Evolutionary conservation across 1,140 invertebrate species (phyloP).

Genomic region (Drosophila prosaltans): DNA sequence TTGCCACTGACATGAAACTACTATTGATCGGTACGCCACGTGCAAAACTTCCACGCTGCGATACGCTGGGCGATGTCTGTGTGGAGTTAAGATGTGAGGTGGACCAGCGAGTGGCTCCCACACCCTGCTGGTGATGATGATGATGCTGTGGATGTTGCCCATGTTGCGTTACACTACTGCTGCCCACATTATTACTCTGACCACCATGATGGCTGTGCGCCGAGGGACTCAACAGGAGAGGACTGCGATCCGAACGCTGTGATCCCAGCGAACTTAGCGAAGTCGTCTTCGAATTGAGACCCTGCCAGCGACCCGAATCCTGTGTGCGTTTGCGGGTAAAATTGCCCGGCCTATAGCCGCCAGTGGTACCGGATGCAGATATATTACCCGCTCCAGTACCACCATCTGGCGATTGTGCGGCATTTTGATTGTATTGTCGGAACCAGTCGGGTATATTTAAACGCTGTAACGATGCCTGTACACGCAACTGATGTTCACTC

Average conservation of each 20-base stretch:
- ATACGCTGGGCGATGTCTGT: slow-evolving; percentile 85
- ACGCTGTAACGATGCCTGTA: slow-evolving; percentile 95
- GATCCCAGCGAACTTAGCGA: slow-evolving; percentile 88
- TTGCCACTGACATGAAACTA: slow-evolving; percentile 80
- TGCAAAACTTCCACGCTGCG: slow-evolving; percentile 80
- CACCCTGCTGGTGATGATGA: slow-evolving; percentile 58
- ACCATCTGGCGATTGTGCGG: slow-evolving; percentile 81
- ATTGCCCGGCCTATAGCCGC: slow-evolving; percentile 73
- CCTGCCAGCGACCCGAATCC: slow-evolving; percentile 88
- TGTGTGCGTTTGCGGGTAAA: slow-evolving; percentile 87
- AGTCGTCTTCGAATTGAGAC: slow-evolving; percentile 90
- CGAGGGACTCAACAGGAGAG: slow-evolving; percentile 79
- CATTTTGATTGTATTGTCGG: slow-evolving; percentile 82
- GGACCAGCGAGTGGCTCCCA: slow-evolving; percentile 89
- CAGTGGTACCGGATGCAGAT: slow-evolving; percentile 14
- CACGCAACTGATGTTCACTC: slow-evolving; percentile 95
- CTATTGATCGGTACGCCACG: slow-evolving; percentile 79
- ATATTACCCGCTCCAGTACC: background rate
- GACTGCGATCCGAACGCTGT: slow-evolving; percentile 81
- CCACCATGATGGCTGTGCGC: slow-evolving; percentile 82
- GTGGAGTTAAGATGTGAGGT: slow-evolving; percentile 92
- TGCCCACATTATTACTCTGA: slow-evolving; percentile 47
- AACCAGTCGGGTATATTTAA: slow-evolving; percentile 97
- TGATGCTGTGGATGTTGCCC: slow-evolving; percentile 3
- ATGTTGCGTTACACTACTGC: background rate